A percentile compares a stretch with the other conserved stretches of the same genome.
Conservation (phyloP, 2,888 invertebrate species). For the Augochlorella aurata region DNA sequence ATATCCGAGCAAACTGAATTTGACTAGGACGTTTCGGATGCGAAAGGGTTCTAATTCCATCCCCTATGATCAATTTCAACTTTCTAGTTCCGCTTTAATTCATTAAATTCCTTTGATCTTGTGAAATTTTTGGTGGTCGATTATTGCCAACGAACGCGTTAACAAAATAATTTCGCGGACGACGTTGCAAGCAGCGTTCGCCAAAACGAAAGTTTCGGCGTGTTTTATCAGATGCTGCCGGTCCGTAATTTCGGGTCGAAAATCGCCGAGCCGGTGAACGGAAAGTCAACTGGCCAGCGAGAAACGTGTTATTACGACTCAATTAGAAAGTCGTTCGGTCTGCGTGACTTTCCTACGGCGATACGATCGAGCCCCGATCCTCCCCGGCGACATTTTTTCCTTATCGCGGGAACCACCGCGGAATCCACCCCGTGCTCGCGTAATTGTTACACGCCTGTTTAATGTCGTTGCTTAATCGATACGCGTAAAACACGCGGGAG, state of each 20-base stretch:
- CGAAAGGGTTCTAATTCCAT: no score
- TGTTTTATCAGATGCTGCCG: neutral
- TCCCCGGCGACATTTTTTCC: conserved; percentile 34
- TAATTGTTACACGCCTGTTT: conserved; percentile 44
- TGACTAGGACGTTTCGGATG: no score
- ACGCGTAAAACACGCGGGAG: conserved; percentile 17
- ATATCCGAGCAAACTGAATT: no score
- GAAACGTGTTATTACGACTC: conserved; percentile 23
- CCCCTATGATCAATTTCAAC: no score
- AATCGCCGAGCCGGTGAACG: neutral
- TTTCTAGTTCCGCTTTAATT: no score
- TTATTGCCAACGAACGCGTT: no score
- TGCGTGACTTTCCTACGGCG: conserved; percentile 39
- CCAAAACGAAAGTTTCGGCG: neutral
- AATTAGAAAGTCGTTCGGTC: conserved; percentile 23
- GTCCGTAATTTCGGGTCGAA: neutral
- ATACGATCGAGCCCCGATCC: conserved; percentile 36
- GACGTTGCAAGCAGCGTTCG: neutral
- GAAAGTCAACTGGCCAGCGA: neutral
- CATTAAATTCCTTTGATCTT: no score
- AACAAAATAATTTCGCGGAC: no score
- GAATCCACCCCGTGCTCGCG: conserved; percentile 24
- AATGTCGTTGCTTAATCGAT: conserved; percentile 36
- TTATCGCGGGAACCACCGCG: conserved; percentile 25
- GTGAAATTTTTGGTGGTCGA: no score